Percentiles rank a stretch among this genome's conserved stretches.
phyloP scores from a whole-genome alignment of 2,888 invertebrate species.

The Agriopis marginaria region DNA sequence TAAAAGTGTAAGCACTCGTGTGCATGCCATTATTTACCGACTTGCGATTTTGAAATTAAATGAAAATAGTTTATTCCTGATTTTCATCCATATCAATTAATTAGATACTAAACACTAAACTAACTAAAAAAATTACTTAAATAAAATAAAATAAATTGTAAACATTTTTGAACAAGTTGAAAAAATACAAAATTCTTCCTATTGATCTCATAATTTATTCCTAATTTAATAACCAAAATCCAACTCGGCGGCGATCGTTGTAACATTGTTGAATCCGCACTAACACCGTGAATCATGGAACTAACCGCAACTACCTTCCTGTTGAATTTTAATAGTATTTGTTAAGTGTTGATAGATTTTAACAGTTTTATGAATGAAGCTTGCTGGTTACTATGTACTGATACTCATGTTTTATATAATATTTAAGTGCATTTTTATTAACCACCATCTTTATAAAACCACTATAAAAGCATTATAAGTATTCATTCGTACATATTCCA shows the following conservation, averaged over 20 bases:
- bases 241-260: background rate
- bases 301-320: constrained; percentile 28
- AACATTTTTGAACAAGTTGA: background rate
- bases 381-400: constrained; percentile 10
- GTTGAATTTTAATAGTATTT: constrained; percentile 20
- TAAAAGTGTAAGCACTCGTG: too few species aligned
- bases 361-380: background rate
- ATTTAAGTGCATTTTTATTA: background rate
- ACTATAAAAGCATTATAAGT: background rate
- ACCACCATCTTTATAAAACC: background rate
- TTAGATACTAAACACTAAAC: too few species aligned
- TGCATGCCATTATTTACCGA: too few species aligned
- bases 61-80: too few species aligned
- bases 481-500: background rate
- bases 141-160: background rate
- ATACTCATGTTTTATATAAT: background rate
- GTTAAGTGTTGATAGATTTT: constrained; percentile 21
- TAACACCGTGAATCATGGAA: constrained; percentile 30
- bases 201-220: constrained; percentile 27
- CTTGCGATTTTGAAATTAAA: too few species aligned
- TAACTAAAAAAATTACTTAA: too few species aligned
- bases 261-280: background rate
- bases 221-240: constrained; percentile 8
- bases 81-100: too few species aligned
- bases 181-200: background rate